These are phyloP conservation scores for Tupiocoris notatus DNA, from an alignment of 2,888 invertebrate species.

Conservation along the genomic window DNA sequence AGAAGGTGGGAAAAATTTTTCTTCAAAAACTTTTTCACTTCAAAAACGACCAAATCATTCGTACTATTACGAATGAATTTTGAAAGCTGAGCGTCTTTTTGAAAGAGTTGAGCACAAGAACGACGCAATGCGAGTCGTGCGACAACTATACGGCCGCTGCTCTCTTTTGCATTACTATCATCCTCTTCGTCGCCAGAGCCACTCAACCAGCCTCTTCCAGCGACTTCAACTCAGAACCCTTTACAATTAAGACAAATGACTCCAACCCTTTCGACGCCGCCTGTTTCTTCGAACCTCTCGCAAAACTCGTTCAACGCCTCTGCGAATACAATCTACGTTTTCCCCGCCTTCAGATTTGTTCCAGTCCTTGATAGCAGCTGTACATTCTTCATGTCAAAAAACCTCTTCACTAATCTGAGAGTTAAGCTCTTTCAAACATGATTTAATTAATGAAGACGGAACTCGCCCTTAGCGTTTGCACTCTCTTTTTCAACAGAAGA, in stretches of 20 bases:
- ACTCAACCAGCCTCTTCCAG: neutral
- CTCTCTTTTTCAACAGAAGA: no score
- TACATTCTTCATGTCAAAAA: neutral
- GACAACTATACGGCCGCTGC: neutral
- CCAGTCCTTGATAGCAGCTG: neutral
- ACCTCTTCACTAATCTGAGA: neutral
- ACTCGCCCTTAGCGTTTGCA: neutral
- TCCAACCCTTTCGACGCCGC: neutral
- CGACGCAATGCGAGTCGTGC: neutral
- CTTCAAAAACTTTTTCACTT: no score
- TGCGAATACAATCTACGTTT: neutral
- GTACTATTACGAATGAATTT: no score
- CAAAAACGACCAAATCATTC: no score
- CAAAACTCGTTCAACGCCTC: neutral
- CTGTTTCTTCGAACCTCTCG: neutral
- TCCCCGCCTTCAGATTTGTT: neutral
- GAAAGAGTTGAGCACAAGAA: neutral
- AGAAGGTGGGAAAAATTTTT: no score
- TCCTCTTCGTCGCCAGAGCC: neutral
- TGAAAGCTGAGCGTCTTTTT: no score
- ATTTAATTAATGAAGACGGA: neutral
- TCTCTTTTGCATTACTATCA: neutral
- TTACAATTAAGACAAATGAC: slow-evolving; percentile 21
- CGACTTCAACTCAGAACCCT: slow-evolving; percentile 3
- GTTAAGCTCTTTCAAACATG: neutral